A percentile compares a stretch with the other conserved stretches of the same genome.
Conservation (phyloP, 2,888 invertebrate genomes). For the Hymenopus coronatus region DNA sequence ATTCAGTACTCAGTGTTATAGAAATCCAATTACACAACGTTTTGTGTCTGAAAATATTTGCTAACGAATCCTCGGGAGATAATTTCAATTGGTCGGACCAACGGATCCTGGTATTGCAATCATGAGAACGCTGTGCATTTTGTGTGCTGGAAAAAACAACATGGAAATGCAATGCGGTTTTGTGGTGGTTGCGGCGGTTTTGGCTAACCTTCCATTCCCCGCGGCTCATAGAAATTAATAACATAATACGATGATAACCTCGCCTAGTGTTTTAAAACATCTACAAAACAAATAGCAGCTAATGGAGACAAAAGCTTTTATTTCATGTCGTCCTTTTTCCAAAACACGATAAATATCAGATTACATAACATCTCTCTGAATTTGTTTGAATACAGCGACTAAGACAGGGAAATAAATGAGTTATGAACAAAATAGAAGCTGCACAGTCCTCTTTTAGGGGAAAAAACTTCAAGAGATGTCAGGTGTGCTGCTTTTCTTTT, state of each 20-base stretch:
- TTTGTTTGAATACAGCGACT: neutral
- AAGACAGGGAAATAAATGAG: neutral
- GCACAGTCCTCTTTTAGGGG: neutral
- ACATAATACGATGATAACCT: neutral
- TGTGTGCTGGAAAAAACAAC: neutral
- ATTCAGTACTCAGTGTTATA: no score
- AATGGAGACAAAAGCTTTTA: neutral
- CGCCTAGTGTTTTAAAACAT: neutral
- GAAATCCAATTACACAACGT: no score
- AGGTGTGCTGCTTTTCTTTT: neutral
- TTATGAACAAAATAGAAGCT: neutral
- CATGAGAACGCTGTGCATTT: neutral
- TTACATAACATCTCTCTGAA: neutral
- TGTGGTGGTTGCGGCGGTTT: neutral
- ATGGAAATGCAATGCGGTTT: neutral
- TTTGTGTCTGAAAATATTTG: no score
- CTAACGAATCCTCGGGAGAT: no score
- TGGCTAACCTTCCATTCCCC: neutral
- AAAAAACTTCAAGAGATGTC: neutral
- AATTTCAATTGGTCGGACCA: neutral
- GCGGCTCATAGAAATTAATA: neutral
- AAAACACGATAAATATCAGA: neutral
- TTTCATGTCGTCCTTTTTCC: neutral
- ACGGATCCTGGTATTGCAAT: neutral
- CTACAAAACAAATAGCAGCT: neutral